Percentiles rank a stretch among this genome's conserved stretches.
These are phyloP conservation scores for Diaprepes abbreviatus DNA, from an alignment of 2,888 invertebrate species.

Conservation along the genomic window DNA sequence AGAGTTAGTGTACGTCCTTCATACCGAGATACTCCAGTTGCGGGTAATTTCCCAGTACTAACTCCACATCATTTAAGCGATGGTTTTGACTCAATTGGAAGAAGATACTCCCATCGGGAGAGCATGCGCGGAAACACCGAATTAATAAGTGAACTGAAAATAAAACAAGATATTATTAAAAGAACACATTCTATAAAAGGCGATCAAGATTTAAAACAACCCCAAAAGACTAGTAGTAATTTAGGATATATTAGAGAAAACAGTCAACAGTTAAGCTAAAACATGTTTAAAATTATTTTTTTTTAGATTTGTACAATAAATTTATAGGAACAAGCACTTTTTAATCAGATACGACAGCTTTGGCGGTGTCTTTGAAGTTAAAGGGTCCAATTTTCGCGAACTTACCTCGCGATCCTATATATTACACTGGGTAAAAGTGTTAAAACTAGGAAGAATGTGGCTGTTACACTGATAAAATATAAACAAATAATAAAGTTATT, in stretches of 20 bases:
- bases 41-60: slow-evolving; percentile 35
- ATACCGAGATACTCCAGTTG: neutral
- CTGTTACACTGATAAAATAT: no score
- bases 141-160: slow-evolving; percentile 56
- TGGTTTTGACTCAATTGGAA: slow-evolving; percentile 24
- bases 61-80: slow-evolving; percentile 28
- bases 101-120: slow-evolving; percentile 50
- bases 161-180: slow-evolving; percentile 50
- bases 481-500: no score
- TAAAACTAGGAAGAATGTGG: no score
- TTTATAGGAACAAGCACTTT: no score
- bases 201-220: slow-evolving; percentile 37
- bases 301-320: no score
- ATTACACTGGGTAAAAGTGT: no score
- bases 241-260: slow-evolving; percentile 52
- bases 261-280: slow-evolving; percentile 33
- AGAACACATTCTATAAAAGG: slow-evolving; percentile 47
- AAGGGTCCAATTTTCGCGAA: no score
- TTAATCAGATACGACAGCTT: no score
- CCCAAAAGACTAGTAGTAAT: slow-evolving; percentile 53
- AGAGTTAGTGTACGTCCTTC: neutral
- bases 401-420: no score
- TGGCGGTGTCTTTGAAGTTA: no score
- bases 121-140: slow-evolving; percentile 54
- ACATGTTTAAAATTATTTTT: neutral